Base-by-base conservation (phyloP, 2,113 vertebrate genomes). In the Ochotona curzoniae region DNA sequence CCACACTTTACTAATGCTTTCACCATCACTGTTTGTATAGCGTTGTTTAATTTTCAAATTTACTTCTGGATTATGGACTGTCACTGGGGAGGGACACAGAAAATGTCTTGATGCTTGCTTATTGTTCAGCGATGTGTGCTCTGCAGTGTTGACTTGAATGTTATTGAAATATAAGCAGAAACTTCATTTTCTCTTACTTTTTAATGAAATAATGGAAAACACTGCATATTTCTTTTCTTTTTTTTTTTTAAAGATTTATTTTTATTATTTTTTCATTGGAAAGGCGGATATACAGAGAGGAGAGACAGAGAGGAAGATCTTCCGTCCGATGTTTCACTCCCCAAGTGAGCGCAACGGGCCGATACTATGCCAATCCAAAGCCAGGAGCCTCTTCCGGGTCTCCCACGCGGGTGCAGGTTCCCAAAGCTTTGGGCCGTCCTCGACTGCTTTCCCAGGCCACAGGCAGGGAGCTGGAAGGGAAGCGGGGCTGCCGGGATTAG, bases 151-250 rank as follows among this genome's bases (percentile, higher is more conserved):
- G 10, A n/a, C 13, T 3, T 71, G 83, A 73, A 7, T 38, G 32
- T 32, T 38, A 7, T 78, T 95, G 71, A 23, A 18, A 8, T 7
- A 15, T 23, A 26, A 44, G 20, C 23, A 86, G 66, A 85, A 30
- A 14, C 11, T 79, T 90, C 7, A 1, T 30, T 44, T 47, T 49
- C 0, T 1, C 23, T 14, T 47, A 38, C 12, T 82, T 74, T 91
- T 4, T 83, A 89, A 25, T 38, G 85, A 91, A 86, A 76, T 61
- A n/a, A 63, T 54, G 28, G 51, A 38, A 87, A 35, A 7, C 20
- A 44, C 30, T 32, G 35, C 11, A 6, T 32, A 2, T 2, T 85
- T 20, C 20, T 32, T 83, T 87, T 67, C 10, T 32, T 54, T 28
- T 81, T 32, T 54, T 28, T 81, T 32, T 54, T 28, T 81, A 38